Percentiles rank a stretch among this genome's conserved stretches.
Evolutionary conservation across 2,113 vertebrate genomes (phyloP).

Genomic region (Suricata suricatta): DNA sequence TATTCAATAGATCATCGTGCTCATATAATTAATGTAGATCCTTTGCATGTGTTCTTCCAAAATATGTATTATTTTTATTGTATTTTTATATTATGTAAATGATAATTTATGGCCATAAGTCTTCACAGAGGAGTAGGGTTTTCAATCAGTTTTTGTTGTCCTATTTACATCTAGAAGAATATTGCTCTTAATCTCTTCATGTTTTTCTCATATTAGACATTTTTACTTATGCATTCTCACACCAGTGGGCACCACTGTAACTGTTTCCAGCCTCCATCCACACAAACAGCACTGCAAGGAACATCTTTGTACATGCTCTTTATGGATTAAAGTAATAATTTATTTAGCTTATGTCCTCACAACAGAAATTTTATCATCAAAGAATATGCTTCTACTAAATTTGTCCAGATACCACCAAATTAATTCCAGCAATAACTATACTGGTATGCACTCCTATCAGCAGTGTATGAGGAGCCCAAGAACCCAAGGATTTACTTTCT

Average conservation of each 20-base stretch:
- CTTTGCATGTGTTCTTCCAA: neutral
- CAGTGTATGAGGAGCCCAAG: neutral
- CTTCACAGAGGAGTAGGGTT: neutral
- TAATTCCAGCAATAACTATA: neutral
- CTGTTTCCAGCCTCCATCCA: neutral
- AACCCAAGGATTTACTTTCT: neutral
- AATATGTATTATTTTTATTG: neutral
- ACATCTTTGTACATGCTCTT: neutral
- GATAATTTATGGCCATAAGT: neutral
- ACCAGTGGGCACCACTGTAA: neutral
- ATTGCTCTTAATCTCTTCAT: neutral
- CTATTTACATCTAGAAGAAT: neutral
- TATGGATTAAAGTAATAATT: neutral
- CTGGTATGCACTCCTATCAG: neutral
- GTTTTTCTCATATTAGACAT: neutral
- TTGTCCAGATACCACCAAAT: neutral
- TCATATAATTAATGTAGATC: neutral
- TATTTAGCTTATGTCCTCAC: neutral
- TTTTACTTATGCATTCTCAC: neutral
- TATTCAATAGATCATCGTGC: neutral
- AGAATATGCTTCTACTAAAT: neutral
- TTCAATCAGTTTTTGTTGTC: neutral
- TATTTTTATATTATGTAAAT: neutral
- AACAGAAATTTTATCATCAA: neutral
- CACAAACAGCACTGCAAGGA: neutral